phyloP scores from a whole-genome alignment of 2,888 invertebrate species.

The Diachrysia chrysitis region DNA sequence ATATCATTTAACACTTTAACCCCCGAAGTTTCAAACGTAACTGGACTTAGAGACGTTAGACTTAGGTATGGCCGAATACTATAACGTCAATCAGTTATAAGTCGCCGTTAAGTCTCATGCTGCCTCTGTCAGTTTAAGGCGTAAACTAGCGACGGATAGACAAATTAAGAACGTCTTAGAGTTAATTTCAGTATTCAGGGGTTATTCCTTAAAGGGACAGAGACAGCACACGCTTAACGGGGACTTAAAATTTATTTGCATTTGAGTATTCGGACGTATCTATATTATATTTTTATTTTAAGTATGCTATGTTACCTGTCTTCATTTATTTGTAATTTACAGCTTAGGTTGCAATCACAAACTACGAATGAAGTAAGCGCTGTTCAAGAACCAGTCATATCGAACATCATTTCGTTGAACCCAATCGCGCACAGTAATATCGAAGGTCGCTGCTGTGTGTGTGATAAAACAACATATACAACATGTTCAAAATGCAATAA shows the following conservation, averaged over 20 bases:
- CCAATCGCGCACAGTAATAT: constrained; percentile 39
- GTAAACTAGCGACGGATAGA: too few relatives aligned
- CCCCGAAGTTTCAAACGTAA: too few relatives aligned
- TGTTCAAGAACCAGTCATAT: constrained; percentile 54
- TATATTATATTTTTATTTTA: background rate
- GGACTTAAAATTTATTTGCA: background rate
- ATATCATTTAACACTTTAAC: too few relatives aligned
- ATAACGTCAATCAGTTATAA: too few relatives aligned
- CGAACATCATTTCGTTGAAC: constrained; percentile 63
- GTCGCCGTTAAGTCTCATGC: too few relatives aligned
- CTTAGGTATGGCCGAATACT: too few relatives aligned
- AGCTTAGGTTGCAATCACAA: constrained; percentile 28
- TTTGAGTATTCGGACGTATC: background rate
- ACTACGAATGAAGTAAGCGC: constrained; percentile 8
- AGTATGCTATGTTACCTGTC: background rate
- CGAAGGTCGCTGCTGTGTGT: constrained; percentile 62
- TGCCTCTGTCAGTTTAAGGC: too few relatives aligned
- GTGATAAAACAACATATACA: constrained; percentile 55
- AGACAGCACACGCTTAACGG: too few relatives aligned
- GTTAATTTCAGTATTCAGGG: too few relatives aligned
- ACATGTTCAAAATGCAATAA: constrained; percentile 62
- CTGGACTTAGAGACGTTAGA: too few relatives aligned
- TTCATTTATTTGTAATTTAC: constrained; percentile 32
- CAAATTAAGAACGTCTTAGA: too few relatives aligned
- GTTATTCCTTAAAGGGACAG: too few relatives aligned